Evolutionary conservation across 2,888 invertebrate species (phyloP), one percentile per base, ranked within the genome.

Genomic region (Salpingus planirostris): DNA sequence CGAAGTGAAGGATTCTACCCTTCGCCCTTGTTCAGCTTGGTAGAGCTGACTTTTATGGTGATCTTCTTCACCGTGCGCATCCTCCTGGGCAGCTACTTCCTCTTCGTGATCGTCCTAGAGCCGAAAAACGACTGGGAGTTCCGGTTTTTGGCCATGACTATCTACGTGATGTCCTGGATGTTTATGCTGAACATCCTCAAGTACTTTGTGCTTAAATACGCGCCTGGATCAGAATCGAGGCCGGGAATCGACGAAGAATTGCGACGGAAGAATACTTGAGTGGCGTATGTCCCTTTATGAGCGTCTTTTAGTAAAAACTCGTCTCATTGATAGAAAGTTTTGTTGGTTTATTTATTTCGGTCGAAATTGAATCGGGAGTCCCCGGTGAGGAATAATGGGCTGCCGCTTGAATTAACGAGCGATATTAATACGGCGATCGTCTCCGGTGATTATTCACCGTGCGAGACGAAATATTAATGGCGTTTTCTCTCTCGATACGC

Each of bases 21-120:
- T 29, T 66, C 70, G 3, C 32, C 47, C 1, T 15, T 70, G 21
- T 75, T 63, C 50, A 52, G 57, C 3, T 23, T 63, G 6, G 64
- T 73, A 4, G 77, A 78, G 54, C 42, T 67, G 13, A 31, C 57
- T 3, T 78, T 75, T 47, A 57, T 76, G 15, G 11, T 57, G 1
- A 34, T 67, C 27, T 76, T 76, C 47, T 38, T 75, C 6, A 13
- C 55, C 1, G 52, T 74, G 21, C 63, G 78, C 11, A 68, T 73
- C 1, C 33, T 71, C 1, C 46, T 74, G 13, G 76, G 77, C 11
- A 67, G 70, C 2, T 68, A 66, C 43, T 50, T 70, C n/a, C 50
- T 69, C 8, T 59, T 57, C 43, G 57, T 59, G 38, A 65, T 72
- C 24, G 24, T 72, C 3, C 44, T 49, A 3, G 62, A 65, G 0